These are phyloP conservation scores for Pocillopora verrucosa DNA, from an alignment of 64 coral and sea anemone genomes.

Conservation along the genomic window DNA sequence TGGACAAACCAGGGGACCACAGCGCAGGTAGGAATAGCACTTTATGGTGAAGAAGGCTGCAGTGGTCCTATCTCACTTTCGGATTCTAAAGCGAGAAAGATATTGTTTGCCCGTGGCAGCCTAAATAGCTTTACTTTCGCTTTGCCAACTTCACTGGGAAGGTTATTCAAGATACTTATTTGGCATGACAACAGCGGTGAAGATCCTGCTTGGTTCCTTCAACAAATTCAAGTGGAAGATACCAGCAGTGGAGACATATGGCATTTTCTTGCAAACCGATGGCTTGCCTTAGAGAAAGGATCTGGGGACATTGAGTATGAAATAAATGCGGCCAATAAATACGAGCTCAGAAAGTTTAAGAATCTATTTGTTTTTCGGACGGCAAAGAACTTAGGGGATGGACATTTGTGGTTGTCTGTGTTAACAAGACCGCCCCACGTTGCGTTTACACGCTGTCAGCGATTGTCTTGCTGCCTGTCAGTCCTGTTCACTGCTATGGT, in stretches of 20 bases:
- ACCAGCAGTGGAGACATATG: slow-evolving; percentile 9
- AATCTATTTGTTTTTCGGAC: slow-evolving; percentile 53
- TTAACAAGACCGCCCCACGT: slow-evolving; percentile 81
- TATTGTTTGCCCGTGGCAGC: slow-evolving; percentile 59
- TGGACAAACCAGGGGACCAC: slow-evolving; percentile 66
- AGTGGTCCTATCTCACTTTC: slow-evolving; percentile 45
- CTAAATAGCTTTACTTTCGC: slow-evolving; percentile 52
- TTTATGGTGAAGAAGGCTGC: slow-evolving; percentile 64
- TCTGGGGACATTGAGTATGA: slow-evolving; percentile 23
- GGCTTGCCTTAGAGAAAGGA: slow-evolving; percentile 36
- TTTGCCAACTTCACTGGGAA: slow-evolving; percentile 27
- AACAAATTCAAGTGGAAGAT: slow-evolving; percentile 50
- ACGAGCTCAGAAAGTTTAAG: slow-evolving; percentile 60
- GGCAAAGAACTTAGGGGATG: slow-evolving; percentile 46
- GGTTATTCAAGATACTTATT: slow-evolving; percentile 48
- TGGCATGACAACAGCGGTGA: slow-evolving; percentile 67
- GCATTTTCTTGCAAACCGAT: slow-evolving; percentile 53
- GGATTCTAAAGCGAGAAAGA: slow-evolving; percentile 19
- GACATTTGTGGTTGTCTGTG: slow-evolving; percentile 70
- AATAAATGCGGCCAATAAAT: slow-evolving; percentile 47
- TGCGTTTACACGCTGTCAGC: slow-evolving; percentile 80
- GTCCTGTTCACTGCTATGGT: slow-evolving; percentile 82
- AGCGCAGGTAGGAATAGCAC: slow-evolving; percentile 41
- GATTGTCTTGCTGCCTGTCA: slow-evolving; percentile 80
- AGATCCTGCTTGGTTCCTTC: slow-evolving; percentile 59